These are phyloP conservation scores for Amorpha juglandis DNA, from an alignment of 2,888 invertebrate species.

Conservation along the genomic window DNA sequence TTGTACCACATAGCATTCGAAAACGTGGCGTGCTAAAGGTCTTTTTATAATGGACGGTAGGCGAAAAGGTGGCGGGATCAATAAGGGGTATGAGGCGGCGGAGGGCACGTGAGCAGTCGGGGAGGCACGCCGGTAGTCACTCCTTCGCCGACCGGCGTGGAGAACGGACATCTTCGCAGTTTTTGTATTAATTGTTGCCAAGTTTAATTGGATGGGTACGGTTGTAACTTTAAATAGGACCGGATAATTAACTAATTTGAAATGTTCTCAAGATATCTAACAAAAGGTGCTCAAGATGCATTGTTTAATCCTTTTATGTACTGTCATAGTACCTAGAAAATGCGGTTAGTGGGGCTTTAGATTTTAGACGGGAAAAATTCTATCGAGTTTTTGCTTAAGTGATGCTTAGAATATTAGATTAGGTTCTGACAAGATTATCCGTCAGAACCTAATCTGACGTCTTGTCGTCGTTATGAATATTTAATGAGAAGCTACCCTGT, in stretches of 20 bases:
- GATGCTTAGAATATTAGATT: not conserved
- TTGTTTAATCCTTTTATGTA: not conserved
- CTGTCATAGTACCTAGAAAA: not conserved
- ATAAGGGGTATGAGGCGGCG: slow-evolving; percentile 47
- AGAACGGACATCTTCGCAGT: slow-evolving; percentile 31
- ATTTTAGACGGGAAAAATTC: not conserved
- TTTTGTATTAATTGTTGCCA: slow-evolving; percentile 36
- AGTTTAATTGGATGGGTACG: slow-evolving; percentile 34
- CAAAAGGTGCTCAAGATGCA: slow-evolving; percentile 11
- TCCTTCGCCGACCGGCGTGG: slow-evolving; percentile 20
- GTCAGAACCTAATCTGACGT: no score
- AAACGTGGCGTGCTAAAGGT: slow-evolving; percentile 38
- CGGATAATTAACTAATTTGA: slow-evolving; percentile 22
- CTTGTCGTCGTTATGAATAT: no score
- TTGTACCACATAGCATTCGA: slow-evolving; percentile 31
- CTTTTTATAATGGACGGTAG: slow-evolving; percentile 44
- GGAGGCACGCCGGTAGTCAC: not conserved
- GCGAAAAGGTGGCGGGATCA: slow-evolving; percentile 50
- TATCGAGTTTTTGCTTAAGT: not conserved
- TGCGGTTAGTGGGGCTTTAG: slow-evolving; percentile 2
- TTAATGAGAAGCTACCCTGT: no score
- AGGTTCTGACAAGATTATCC: no score
- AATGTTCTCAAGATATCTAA: not conserved
- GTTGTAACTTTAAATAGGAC: slow-evolving; percentile 24
- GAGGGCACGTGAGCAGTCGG: slow-evolving; percentile 28